A percentile compares a stretch with the other conserved stretches of the same genome.
phyloP scores from a whole-genome alignment of 2,797 vertebrate species.

The Gadopsis bispinosus region DNA sequence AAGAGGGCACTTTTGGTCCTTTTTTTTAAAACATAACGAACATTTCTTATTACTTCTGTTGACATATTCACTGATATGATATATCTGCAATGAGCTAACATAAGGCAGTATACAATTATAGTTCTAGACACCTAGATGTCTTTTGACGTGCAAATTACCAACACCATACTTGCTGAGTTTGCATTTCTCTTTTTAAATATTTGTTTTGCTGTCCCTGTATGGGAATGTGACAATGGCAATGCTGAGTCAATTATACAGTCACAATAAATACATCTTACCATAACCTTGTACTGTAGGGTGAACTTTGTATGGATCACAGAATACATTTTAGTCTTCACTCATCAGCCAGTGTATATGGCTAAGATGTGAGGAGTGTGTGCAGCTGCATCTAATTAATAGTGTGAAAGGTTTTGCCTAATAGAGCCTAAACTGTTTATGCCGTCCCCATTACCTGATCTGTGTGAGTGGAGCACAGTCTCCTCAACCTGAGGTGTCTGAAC shows the following conservation, averaged over 20 bases:
- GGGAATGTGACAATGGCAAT: conserved; percentile 1
- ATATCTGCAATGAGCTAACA: background rate
- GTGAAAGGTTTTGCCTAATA: conserved; percentile 61
- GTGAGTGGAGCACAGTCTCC: conserved; percentile 37
- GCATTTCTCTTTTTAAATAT: background rate
- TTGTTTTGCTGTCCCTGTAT: background rate
- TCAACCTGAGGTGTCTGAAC: conserved; percentile 65
- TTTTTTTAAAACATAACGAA: too few relatives aligned
- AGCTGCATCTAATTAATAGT: conserved; percentile 69
- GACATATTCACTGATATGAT: too few relatives aligned
- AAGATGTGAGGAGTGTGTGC: conserved; percentile 42
- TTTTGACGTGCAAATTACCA: background rate
- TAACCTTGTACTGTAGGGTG: background rate
- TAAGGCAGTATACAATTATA: background rate
- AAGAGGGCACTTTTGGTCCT: background rate
- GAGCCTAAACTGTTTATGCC: conserved; percentile 54
- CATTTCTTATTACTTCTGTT: too few relatives aligned
- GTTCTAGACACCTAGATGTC: background rate
- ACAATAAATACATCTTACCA: background rate
- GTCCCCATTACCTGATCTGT: conserved; percentile 40
- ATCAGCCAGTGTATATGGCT: conserved; percentile 20
- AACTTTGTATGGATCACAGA: conserved; percentile 1
- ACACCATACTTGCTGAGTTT: background rate
- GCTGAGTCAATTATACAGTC: conserved; percentile 9
- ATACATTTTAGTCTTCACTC: conserved; percentile 24